These are phyloP conservation scores for Xylota segnis DNA, from an alignment of 2,888 invertebrate species.

Conservation along the genomic window DNA sequence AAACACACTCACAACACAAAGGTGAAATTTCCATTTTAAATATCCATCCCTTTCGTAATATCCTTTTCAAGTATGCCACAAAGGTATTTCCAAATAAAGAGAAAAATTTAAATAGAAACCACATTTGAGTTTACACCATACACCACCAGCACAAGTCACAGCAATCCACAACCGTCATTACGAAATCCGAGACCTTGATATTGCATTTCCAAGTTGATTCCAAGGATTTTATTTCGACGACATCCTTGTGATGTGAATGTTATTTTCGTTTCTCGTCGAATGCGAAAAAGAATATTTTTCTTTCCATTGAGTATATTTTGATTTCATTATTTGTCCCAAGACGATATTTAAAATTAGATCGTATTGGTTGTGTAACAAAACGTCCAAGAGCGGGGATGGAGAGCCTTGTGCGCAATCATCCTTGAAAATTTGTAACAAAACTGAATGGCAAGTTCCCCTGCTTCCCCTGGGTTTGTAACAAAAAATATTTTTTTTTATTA, in stretches of 20 bases:
- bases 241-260: slow-evolving; percentile 20
- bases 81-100: slow-evolving; percentile 15
- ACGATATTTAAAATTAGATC: slow-evolving; percentile 48
- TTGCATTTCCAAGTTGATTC: slow-evolving; percentile 46
- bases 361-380: slow-evolving; percentile 6
- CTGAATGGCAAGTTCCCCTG: background rate
- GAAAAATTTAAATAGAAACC: slow-evolving; percentile 34
- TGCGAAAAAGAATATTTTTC: slow-evolving; percentile 14
- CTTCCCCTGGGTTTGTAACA: no score
- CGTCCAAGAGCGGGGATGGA: background rate
- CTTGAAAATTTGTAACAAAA: slow-evolving; percentile 18
- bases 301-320: slow-evolving; percentile 20
- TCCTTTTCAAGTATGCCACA: slow-evolving; percentile 1
- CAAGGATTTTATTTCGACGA: slow-evolving; percentile 12
- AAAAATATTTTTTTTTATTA: slow-evolving; percentile 34
- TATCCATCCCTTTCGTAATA: background rate
- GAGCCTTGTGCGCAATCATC: slow-evolving; percentile 23
- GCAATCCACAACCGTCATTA: slow-evolving; percentile 24
- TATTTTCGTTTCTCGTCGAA: slow-evolving; percentile 36
- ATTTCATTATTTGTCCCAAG: slow-evolving; percentile 35
- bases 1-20: no score
- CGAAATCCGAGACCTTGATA: slow-evolving; percentile 28
- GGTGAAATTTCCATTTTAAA: background rate
- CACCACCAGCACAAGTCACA: background rate
- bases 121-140: slow-evolving; percentile 21